Percentiles rank a stretch among this genome's conserved stretches.
Evolutionary conservation across 2,113 vertebrate species (phyloP).

Genomic region (Abramis brama): DNA sequence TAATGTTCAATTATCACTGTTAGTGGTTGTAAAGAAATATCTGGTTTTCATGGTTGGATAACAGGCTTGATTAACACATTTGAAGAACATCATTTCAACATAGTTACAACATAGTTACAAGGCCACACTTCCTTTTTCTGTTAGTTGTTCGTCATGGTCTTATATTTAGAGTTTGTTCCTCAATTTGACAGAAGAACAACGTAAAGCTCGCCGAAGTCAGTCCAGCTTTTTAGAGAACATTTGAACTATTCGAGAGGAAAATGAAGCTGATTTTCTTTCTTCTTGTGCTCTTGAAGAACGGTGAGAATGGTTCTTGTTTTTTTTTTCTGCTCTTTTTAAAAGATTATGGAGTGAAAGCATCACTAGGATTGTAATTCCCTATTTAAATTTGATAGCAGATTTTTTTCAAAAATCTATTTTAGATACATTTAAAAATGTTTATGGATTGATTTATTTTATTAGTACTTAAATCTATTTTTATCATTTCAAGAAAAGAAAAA

Average conservation of each 20-base stretch:
- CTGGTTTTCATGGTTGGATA: too few relatives aligned
- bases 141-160: not conserved
- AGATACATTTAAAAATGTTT: not conserved
- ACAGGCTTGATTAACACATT: not conserved
- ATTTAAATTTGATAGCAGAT: not conserved
- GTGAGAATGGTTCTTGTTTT: constrained; percentile 25
- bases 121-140: not conserved
- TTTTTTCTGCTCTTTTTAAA: not conserved
- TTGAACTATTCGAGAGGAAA: not conserved
- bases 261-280: constrained; percentile 52
- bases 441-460: not conserved
- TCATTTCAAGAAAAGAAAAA: not conserved
- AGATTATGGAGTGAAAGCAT: rapidly evolving
- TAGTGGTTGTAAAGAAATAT: not conserved
- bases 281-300: constrained; percentile 25
- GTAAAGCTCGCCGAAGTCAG: not conserved
- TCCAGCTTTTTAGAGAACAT: not conserved
- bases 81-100: not conserved
- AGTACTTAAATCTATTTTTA: not conserved
- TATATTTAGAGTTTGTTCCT: constrained; percentile 16
- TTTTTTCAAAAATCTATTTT: not conserved
- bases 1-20: not conserved
- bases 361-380: not conserved
- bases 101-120: too few relatives aligned
- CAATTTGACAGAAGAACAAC: not conserved